Evolutionary conservation across 2,113 vertebrate species (phyloP), one percentile per base, ranked within the genome.

Genomic region (Urocolius indicus): DNA sequence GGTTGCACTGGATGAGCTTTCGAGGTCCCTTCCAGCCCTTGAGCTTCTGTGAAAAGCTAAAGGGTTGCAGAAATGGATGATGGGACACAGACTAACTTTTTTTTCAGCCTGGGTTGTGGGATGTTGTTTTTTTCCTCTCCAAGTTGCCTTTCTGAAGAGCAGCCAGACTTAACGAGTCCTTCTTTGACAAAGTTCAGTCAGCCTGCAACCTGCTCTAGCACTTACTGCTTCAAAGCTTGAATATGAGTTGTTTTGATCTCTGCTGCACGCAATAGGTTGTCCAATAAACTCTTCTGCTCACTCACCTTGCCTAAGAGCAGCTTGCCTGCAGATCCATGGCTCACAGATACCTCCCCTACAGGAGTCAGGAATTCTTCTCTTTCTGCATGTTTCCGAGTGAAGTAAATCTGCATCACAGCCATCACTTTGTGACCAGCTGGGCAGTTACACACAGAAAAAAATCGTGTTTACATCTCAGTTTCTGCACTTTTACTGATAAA

Each of bases 401-500:
- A 83, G 46, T 30, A 75, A n/a, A 55, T 74, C 41, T 46, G n/a
- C 38, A 67, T 66, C 22, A 15, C 46, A 76, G 71, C 51, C 68
- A 43, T 34, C 0, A 5, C 72, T 73, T 66, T 93, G 79, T 63
- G 79, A 74, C 80, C 57, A 90, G 52, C 86, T 72, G 73, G 61
- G 73, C 61, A 76, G 20, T 63, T 30, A 52, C 30, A 88, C 61
- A 55, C 18, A 83, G 68, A 68, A 84, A 34, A 68, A 84, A 34
- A 38, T 61, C 66, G 41, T 66, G 22, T 91, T 86, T 67, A 29
- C 38, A 7, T 73, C 83, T 63, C 72, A 8, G 6, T 89, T 93
- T 81, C 67, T 94, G 59, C 26, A 51, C 65, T 92, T 86, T 12
- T 71, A 59, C 29, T 77, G 86, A 92, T 90, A 82, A 94, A 71